Conservation (phyloP, 2,113 vertebrate genomes). For the Otus sunia region DNA sequence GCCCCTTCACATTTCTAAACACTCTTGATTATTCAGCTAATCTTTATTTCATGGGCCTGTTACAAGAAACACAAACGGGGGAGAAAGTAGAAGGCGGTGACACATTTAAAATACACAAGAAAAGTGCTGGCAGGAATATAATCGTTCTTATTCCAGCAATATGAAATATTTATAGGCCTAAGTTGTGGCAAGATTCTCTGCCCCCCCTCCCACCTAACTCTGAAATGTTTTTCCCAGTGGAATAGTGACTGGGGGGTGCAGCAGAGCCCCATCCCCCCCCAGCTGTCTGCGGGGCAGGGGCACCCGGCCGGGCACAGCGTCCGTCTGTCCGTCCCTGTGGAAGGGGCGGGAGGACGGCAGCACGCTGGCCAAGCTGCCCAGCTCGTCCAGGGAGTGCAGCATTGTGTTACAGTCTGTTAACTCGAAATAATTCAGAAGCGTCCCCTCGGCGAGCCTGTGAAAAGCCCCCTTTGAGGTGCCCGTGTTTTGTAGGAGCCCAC, state of each 20-base stretch:
- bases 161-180: slow-evolving; percentile 67
- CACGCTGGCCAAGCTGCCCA: not conserved
- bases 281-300: slow-evolving; percentile 28
- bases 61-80: slow-evolving; percentile 64
- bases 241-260: not conserved
- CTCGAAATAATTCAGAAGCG: slow-evolving; percentile 55
- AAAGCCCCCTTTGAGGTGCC: slow-evolving; percentile 43
- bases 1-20: slow-evolving; percentile 64
- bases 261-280: not conserved
- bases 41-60: slow-evolving; percentile 75
- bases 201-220: not conserved
- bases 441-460: not conserved
- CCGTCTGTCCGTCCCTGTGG: slow-evolving; percentile 50
- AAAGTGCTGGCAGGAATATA: slow-evolving; percentile 66
- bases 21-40: slow-evolving; percentile 69
- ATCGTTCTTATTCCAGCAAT: slow-evolving; percentile 36
- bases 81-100: slow-evolving; percentile 64
- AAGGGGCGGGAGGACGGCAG: not conserved
- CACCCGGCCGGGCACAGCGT: slow-evolving; percentile 3
- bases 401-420: slow-evolving; percentile 70
- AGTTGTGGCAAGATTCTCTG: slow-evolving; percentile 45
- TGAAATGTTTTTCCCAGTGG: not conserved
- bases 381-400: slow-evolving; percentile 1
- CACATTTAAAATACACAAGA: slow-evolving; percentile 71
- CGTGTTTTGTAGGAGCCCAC: not conserved